Percentiles rank a stretch among this genome's conserved stretches.
Evolutionary conservation across 2,888 invertebrate species (phyloP).

Genomic region (Galerucella calmariensis): DNA sequence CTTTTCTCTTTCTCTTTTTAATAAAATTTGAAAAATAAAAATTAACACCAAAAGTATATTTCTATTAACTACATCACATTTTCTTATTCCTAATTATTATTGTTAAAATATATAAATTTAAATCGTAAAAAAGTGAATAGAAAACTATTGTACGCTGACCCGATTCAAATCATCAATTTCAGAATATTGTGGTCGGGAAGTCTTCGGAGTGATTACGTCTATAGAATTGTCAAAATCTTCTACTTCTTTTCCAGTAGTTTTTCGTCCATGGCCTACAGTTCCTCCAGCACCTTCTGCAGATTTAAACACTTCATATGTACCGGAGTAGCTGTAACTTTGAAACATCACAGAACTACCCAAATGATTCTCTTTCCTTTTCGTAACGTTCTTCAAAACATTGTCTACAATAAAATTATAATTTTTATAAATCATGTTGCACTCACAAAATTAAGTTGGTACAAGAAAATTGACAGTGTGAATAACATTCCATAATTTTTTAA

Average conservation of each 20-base stretch:
- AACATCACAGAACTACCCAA: conserved; percentile 16
- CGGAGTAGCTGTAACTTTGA: conserved; percentile 30
- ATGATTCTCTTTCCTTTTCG: conserved; percentile 18
- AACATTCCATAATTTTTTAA: not conserved
- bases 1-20: no score
- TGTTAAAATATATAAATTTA: no score
- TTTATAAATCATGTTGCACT: not conserved
- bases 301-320: not conserved
- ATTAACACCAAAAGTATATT: no score
- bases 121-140: not conserved
- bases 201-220: not conserved
- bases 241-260: not conserved
- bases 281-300: not conserved
- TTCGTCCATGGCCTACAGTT: not conserved
- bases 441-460: no score
- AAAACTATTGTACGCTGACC: not conserved
- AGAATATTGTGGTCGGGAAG: not conserved
- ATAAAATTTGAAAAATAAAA: no score
- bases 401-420: conserved; percentile 23
- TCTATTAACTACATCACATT: no score
- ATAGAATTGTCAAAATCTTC: not conserved
- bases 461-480: not conserved
- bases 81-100: no score
- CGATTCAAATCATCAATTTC: conserved; percentile 12
- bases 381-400: conserved; percentile 24